These are phyloP conservation scores for Heliconius aoede DNA, from an alignment of 2,888 invertebrate genomes.

Conservation along the genomic window DNA sequence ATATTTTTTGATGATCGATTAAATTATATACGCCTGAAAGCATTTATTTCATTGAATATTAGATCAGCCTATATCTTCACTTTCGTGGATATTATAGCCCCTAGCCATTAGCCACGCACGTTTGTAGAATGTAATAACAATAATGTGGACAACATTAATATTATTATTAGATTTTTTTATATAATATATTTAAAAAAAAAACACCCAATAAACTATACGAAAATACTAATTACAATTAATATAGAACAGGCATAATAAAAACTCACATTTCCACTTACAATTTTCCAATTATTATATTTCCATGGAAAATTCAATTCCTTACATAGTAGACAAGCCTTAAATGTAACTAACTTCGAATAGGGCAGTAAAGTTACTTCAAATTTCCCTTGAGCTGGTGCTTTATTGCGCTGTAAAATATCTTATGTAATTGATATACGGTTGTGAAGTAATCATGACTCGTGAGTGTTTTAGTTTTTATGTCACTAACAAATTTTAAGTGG, in stretches of 20 bases:
- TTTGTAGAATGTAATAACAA: too few relatives aligned
- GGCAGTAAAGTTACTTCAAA: constrained; percentile 61
- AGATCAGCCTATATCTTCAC: too few relatives aligned
- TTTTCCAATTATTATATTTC: constrained; percentile 4
- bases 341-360: constrained; percentile 44
- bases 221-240: background rate
- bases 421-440: constrained; percentile 48
- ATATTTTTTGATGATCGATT: too few relatives aligned
- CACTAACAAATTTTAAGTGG: background rate
- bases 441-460: constrained; percentile 27
- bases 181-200: too few relatives aligned
- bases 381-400: constrained; percentile 68
- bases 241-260: too few relatives aligned
- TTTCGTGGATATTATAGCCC: too few relatives aligned
- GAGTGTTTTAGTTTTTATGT: constrained; percentile 12
- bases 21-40: too few relatives aligned
- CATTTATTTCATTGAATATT: too few relatives aligned
- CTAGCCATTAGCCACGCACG: too few relatives aligned
- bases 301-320: background rate
- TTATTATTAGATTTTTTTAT: too few relatives aligned
- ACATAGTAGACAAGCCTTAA: constrained; percentile 31
- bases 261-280: background rate
- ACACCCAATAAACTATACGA: background rate
- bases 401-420: constrained; percentile 61
- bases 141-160: too few relatives aligned